phyloP scores from a whole-genome alignment of 2,888 invertebrate species.

The Drosophila prolongata region DNA sequence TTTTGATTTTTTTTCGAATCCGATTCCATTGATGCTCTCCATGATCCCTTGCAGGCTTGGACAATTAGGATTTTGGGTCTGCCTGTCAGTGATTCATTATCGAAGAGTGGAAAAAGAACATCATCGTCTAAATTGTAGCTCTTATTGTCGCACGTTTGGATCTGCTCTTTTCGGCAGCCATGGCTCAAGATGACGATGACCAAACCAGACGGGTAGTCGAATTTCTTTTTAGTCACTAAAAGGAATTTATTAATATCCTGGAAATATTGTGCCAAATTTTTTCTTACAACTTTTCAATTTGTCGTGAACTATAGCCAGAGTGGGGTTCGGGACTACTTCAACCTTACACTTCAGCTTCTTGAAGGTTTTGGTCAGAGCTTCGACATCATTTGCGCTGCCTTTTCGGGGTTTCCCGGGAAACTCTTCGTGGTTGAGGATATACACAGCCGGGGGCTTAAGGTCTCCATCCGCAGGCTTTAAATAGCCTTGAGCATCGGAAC shows the following conservation, averaged over 20 bases:
- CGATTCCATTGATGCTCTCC: neutral
- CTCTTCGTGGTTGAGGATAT: neutral
- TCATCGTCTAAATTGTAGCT: neutral
- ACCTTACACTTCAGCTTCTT: neutral
- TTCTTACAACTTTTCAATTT: neutral
- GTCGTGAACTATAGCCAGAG: neutral
- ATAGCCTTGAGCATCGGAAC: no score
- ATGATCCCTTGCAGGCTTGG: slow-evolving; percentile 4
- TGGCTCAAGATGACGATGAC: slow-evolving; percentile 9
- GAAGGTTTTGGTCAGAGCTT: neutral
- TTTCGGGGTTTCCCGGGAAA: neutral
- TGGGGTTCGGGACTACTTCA: neutral
- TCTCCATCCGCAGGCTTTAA: no score
- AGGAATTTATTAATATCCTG: neutral
- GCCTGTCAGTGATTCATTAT: neutral
- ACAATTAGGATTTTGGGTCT: slow-evolving; percentile 6
- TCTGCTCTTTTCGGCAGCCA: neutral
- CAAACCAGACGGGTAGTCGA: neutral
- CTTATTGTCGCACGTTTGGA: neutral
- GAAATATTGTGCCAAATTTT: neutral
- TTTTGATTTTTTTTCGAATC: neutral
- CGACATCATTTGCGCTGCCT: slow-evolving; percentile 3
- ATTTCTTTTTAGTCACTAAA: neutral
- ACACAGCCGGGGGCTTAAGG: neutral
- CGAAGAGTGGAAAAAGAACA: neutral